Evolutionary conservation across 1,140 invertebrate species (phyloP).

Genomic region (Drosophila nannoptera): DNA sequence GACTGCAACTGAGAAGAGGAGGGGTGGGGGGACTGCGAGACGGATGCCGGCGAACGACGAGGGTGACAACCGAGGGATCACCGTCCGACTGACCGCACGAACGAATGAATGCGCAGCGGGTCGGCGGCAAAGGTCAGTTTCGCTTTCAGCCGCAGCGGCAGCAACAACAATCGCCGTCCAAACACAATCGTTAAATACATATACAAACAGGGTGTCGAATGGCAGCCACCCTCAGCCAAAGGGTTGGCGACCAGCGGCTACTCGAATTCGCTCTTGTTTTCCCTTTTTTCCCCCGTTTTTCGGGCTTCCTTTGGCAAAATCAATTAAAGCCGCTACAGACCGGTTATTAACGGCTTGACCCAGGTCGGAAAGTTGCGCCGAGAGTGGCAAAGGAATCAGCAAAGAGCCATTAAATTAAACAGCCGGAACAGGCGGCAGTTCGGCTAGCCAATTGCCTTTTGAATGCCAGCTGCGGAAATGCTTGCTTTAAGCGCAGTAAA

Average conservation of each 20-base stretch:
- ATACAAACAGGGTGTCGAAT: conserved; percentile 51
- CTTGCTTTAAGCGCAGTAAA: conserved; percentile 35
- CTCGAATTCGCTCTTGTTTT: conserved; percentile 33
- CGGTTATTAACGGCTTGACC: conserved; percentile 50
- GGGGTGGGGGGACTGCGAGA: not conserved
- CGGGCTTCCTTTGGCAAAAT: conserved; percentile 34
- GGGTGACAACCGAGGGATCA: conserved; percentile 17
- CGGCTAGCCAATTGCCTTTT: conserved; percentile 38
- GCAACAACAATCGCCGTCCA: conserved; percentile 38
- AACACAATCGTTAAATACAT: conserved; percentile 43
- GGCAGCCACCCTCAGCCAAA: not conserved
- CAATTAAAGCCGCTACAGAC: conserved; percentile 60
- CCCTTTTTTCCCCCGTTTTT: not conserved
- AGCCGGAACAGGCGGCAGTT: conserved; percentile 57
- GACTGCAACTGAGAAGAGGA: conserved; percentile 28
- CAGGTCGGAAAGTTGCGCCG: conserved; percentile 36
- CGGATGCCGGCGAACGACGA: conserved; percentile 11
- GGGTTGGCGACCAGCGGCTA: conserved; percentile 32
- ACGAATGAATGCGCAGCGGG: conserved; percentile 60
- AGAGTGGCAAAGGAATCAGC: conserved; percentile 35
- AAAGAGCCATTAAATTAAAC: conserved; percentile 67
- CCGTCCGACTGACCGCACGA: conserved; percentile 63
- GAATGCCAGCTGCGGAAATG: conserved; percentile 41
- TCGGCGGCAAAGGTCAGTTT: conserved; percentile 68
- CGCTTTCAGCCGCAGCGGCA: conserved; percentile 40